Base-by-base conservation (phyloP, 2,888 invertebrate genomes). In the Choristoneura rosaceana region DNA sequence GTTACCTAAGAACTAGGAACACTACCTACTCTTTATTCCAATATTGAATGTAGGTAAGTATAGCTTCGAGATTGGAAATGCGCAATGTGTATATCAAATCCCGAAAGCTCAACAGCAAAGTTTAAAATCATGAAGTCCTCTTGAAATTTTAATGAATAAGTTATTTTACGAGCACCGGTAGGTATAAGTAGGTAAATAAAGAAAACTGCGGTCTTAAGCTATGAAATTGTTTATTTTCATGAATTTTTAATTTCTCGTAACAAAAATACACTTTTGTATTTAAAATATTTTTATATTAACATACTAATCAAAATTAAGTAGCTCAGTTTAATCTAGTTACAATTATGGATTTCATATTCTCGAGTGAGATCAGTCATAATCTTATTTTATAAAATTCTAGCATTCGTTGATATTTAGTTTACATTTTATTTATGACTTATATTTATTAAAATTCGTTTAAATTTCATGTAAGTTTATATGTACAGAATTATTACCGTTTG, bases 281-380 rank as follows among this genome's bases (percentile, higher is more conserved):
- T 52, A 69, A 69, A 71, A 73, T 60, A 64, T 52, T 25, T 59
- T 25, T 59, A 69, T 69, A 60, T 63, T 68, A 71, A 68, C 58
- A 71, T 58, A 67, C 55, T 71, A 67, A 64, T 69, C 69, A 69
- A 52, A 64, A 60, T 64, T 69, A 73, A 73, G 73, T 73, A 73
- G 58, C 34, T 64, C 59, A 71, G 50, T 69, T 52, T 58, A 63
- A 59, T 67, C 76, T 74, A 75, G 75, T 77, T 77, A 78, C 61
- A 75, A 75, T 74, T 76, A 76, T 60, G 74, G 73, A 73, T 71
- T 73, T 76, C 75, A 79, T 80, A 84, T 86, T 88, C 89, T 90
- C 88, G 81, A 82, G 83, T 90, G 90, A 90, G 90, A 90, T 90
- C 90, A 89, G 86, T 90, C 86, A 25, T 25, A 81, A 76, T 75